Evolutionary conservation across 2,888 invertebrate genomes (phyloP).

Genomic region (Epinotia nisella): DNA sequence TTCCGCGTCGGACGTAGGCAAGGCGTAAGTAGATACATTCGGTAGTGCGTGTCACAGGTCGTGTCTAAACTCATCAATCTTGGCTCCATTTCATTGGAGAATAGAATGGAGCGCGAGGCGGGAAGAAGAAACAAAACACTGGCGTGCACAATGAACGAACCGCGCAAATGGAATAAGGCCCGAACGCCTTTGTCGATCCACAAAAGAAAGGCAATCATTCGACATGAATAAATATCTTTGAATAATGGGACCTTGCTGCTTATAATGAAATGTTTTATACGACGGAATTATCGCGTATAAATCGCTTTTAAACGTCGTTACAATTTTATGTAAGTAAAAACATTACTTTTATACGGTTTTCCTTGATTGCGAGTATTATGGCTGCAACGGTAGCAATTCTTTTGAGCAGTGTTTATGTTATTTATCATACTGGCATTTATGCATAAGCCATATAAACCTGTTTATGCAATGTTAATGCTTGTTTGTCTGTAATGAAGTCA

Average conservation of each 20-base stretch:
- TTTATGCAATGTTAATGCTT: neutral
- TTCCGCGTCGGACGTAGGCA: constrained; percentile 46
- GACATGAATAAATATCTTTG: constrained; percentile 85
- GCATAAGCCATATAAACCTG: neutral
- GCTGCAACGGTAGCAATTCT: neutral
- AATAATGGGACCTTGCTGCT: constrained; percentile 78
- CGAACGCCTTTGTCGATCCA: constrained; percentile 78
- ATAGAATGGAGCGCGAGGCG: constrained; percentile 61
- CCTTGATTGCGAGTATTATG: constrained; percentile 9
- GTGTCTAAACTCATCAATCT: constrained; percentile 83
- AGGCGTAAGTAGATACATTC: constrained; percentile 62
- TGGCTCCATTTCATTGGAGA: constrained; percentile 78
- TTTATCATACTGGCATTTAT: neutral
- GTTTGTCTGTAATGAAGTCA: neutral
- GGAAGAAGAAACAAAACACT: constrained; percentile 70
- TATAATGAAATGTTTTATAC: constrained; percentile 83
- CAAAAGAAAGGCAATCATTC: constrained; percentile 84
- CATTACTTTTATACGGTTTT: constrained; percentile 18
- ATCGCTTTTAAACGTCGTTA: constrained; percentile 66
- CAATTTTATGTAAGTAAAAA: constrained; percentile 31
- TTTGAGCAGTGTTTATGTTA: neutral
- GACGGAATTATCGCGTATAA: constrained; percentile 77
- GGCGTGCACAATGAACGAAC: constrained; percentile 75
- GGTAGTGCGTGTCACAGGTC: constrained; percentile 84
- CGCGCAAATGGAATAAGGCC: constrained; percentile 78